phyloP scores from a whole-genome alignment of 2,113 vertebrate species.

The Heterocephalus glaber region DNA sequence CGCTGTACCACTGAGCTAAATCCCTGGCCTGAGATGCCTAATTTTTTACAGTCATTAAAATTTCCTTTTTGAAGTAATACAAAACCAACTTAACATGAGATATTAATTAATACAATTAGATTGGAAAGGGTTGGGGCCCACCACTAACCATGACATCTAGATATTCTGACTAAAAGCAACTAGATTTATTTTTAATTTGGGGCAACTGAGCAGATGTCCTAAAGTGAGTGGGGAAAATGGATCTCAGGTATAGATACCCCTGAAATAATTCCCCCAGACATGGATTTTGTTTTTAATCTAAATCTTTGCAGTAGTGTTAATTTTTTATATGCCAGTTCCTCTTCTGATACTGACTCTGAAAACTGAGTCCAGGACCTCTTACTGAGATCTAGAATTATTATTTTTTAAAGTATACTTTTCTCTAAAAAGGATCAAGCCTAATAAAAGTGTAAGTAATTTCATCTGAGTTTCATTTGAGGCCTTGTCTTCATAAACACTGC shows the following conservation, averaged over 20 bases:
- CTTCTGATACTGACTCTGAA: neutral
- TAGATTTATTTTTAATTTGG: conserved; percentile 43
- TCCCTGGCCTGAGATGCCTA: too few relatives aligned
- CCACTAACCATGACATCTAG: neutral
- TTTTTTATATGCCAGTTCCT: neutral
- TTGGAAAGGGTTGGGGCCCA: neutral
- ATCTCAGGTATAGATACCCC: neutral
- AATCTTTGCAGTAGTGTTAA: neutral
- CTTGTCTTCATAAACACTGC: conserved; percentile 46
- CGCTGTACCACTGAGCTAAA: too few relatives aligned
- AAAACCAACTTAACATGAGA: neutral
- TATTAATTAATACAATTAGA: conserved; percentile 22
- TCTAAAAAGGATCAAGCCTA: conserved; percentile 27
- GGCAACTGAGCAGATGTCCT: neutral
- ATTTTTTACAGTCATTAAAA: conserved; percentile 12
- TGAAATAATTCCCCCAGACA: neutral
- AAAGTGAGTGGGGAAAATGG: neutral
- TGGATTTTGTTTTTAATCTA: neutral
- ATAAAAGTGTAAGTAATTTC: conserved; percentile 50
- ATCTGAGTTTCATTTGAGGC: conserved; percentile 38
- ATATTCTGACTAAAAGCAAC: neutral
- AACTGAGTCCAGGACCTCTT: conserved; percentile 16
- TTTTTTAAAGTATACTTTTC: conserved; percentile 33
- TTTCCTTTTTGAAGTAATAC: neutral
- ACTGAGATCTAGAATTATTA: conserved; percentile 27